Evolutionary conservation across 2,888 invertebrate species (phyloP).

Genomic region (Drosophila affinis): DNA sequence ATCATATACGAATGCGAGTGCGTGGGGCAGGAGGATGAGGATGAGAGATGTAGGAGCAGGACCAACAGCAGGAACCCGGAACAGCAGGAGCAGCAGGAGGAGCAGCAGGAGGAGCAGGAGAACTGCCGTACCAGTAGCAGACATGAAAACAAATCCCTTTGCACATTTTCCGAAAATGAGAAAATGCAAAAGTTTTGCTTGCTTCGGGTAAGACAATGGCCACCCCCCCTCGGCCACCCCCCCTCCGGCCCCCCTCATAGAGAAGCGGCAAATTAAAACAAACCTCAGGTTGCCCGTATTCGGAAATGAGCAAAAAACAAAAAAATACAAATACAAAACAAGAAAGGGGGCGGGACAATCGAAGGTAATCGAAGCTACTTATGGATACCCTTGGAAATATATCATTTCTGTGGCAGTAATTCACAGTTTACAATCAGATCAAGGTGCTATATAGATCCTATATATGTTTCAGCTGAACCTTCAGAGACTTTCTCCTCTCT

Average conservation of each 20-base stretch:
- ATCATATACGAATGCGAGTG: conserved; percentile 75
- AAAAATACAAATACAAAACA: conserved; percentile 12
- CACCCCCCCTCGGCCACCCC: conserved; percentile 14
- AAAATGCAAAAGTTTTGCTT: conserved; percentile 78
- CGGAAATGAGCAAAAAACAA: conserved; percentile 69
- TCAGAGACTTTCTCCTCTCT: no score
- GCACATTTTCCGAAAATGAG: conserved; percentile 80
- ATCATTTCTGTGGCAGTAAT: neutral
- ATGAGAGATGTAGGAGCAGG: conserved; percentile 2
- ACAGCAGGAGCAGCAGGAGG: conserved; percentile 24
- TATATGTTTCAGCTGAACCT: no score
- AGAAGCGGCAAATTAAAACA: conserved; percentile 77
- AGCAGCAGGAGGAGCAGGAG: conserved; percentile 18
- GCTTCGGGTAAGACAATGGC: conserved; percentile 58
- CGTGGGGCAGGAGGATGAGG: conserved; percentile 49
- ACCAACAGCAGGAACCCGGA: conserved; percentile 26
- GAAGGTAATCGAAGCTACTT: neutral
- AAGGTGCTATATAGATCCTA: no score
- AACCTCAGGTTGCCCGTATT: conserved; percentile 80
- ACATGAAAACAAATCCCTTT: conserved; percentile 80
- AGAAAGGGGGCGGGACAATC: conserved; percentile 5
- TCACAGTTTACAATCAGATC: no score
- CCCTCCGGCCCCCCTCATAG: conserved; percentile 55
- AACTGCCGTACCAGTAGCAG: conserved; percentile 24
- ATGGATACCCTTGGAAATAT: neutral